These are phyloP conservation scores for Drosophila bifasciata DNA, from an alignment of 1,140 invertebrate genomes.

Conservation along the genomic window DNA sequence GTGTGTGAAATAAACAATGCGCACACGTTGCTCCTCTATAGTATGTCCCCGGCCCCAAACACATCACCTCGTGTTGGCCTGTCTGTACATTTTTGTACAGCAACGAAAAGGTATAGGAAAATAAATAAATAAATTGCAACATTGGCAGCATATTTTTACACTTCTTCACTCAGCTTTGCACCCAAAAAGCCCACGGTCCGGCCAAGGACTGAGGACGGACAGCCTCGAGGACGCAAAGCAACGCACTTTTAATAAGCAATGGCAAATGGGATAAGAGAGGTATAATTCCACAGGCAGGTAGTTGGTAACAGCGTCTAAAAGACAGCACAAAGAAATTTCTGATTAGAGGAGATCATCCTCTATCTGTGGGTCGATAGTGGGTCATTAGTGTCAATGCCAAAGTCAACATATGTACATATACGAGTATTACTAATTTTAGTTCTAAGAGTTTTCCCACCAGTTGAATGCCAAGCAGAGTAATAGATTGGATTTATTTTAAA, in stretches of 20 bases:
- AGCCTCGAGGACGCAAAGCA: constrained; percentile 41
- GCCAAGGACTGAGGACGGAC: constrained; percentile 26
- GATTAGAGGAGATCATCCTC: too few species aligned
- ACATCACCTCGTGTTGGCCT: constrained; percentile 51
- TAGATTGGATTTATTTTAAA: too few species aligned
- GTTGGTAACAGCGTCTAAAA: constrained; percentile 47
- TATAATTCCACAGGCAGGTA: constrained; percentile 55
- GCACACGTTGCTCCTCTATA: constrained; percentile 59
- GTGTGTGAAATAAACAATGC: constrained; percentile 82
- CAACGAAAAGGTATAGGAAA: constrained; percentile 59
- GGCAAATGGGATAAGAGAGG: constrained; percentile 44
- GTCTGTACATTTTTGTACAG: constrained; percentile 70
- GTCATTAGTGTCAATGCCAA: too few species aligned
- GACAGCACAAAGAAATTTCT: too few species aligned
- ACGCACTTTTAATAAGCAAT: constrained; percentile 66
- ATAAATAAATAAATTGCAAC: constrained; percentile 83
- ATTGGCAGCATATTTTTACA: constrained; percentile 82
- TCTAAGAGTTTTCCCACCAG: too few species aligned
- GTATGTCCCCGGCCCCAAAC: constrained; percentile 4
- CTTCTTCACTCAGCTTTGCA: constrained; percentile 52
- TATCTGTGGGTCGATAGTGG: too few species aligned
- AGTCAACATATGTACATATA: too few species aligned
- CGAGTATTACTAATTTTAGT: too few species aligned
- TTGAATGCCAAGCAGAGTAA: too few species aligned
- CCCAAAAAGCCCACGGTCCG: constrained; percentile 65